A percentile compares a stretch with the other conserved stretches of the same genome.
Evolutionary conservation across 2,113 vertebrate genomes (phyloP).

Genomic region (Dicrurus megarhynchus): DNA sequence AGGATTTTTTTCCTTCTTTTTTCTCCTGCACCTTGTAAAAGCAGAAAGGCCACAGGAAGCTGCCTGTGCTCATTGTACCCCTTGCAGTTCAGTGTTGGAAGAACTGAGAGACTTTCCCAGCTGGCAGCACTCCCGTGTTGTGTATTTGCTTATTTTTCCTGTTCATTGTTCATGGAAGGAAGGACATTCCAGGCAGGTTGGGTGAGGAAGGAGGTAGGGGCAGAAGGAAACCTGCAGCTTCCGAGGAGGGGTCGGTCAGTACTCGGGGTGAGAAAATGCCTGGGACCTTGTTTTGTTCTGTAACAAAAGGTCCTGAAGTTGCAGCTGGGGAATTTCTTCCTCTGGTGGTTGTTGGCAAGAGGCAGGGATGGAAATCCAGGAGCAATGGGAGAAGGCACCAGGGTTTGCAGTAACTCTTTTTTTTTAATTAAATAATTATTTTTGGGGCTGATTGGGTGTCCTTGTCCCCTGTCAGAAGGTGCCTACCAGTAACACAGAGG

Average conservation of each 20-base stretch:
- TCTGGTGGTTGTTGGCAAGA: background rate
- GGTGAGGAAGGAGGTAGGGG: background rate
- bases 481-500: constrained; percentile 97
- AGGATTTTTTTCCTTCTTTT: background rate
- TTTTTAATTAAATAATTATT: fast-evolving
- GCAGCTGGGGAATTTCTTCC: background rate
- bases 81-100: background rate
- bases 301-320: background rate
- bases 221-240: background rate
- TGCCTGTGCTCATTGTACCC: background rate
- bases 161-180: background rate
- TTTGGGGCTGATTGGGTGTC: background rate
- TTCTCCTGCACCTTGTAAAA: background rate
- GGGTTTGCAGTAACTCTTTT: background rate
- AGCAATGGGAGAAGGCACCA: background rate
- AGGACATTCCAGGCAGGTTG: background rate
- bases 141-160: background rate
- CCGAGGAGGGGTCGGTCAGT: background rate
- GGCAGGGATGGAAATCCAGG: background rate
- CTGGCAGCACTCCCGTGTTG: background rate
- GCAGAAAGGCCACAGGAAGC: background rate
- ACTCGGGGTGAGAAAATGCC: background rate
- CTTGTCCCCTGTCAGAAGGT: constrained; percentile 82
- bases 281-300: background rate
- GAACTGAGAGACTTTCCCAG: background rate